Conservation (phyloP, 2,113 vertebrate species). For the Vidua chalybeata region DNA sequence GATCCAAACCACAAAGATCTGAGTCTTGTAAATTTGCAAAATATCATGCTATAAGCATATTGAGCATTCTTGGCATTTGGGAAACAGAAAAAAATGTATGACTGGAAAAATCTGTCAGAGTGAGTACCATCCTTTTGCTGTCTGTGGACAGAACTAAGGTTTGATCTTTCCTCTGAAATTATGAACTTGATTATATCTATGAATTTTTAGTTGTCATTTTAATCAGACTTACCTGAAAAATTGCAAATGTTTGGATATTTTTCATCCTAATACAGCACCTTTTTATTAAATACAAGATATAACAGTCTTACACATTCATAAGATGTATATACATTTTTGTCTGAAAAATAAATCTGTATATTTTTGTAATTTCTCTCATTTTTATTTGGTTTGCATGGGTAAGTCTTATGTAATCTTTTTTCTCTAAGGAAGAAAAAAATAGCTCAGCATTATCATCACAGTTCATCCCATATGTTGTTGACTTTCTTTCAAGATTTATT, state of each 20-base stretch:
- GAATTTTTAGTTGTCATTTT: background rate
- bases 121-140: background rate
- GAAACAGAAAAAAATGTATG: background rate
- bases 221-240: background rate
- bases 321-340: background rate
- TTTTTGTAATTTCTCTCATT: background rate
- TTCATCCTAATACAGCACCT: background rate
- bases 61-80: background rate
- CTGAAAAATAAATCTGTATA: background rate
- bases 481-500: background rate
- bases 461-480: background rate
- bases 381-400: background rate
- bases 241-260: background rate
- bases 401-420: background rate
- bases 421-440: background rate
- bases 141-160: background rate
- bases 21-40: background rate
- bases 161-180: background rate
- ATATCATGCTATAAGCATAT: background rate
- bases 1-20: background rate
- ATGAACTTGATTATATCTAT: background rate
- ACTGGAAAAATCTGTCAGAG: background rate
- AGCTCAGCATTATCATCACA: background rate
- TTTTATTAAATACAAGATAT: background rate
- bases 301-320: background rate